Evolutionary conservation across 2,888 invertebrate species (phyloP), one percentile per base, ranked within the genome.

Genomic region (Charanyca ferruginea): DNA sequence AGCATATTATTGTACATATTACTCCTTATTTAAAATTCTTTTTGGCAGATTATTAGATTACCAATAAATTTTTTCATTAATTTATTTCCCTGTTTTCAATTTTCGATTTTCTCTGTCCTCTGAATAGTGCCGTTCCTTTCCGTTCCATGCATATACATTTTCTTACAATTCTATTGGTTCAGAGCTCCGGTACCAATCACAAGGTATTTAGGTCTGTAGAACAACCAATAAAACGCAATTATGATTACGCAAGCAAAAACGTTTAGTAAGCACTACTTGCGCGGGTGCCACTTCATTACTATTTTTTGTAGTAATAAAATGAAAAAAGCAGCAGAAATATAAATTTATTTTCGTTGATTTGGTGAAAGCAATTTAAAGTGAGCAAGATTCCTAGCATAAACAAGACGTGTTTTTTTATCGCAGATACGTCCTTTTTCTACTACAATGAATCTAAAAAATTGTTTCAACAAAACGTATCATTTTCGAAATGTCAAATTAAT

Each of bases 61-160:
- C 87, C 86, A 88, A 86, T 84, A 85, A 86, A 86, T 85, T 87
- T 89, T 89, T 87, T 84, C 79, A 75, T 74, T 66, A 84, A 85
- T 88, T 86, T 90, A 71, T 88, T 91, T 90, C 87, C 87, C 84
- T 90, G 88, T 88, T 90, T 90, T 89, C 84, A 86, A 84, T 90
- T 89, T 88, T 83, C 83, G 72, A 83, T 86, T 85, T 79, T 78
- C 74, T 67, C 58, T 51, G 38, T 51, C 60, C 67, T 57, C 18
- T 61, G 47, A 75, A 63, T 32, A 47, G 45, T 48, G 18, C 9
- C 28, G 70, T 82, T 83, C 61, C 25, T 54, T 54, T 53, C 53
- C 55, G 20, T 16, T 16, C 38, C 4, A 38, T n/a, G n/a, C n/a
- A 38, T 38, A 13, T 5, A 16, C 69, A 62, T 7, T 60, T 68